Percentiles rank a stretch among this genome's conserved stretches.
phyloP scores from a whole-genome alignment of 1,140 invertebrate species.

The Cardiocondyla obscurior region DNA sequence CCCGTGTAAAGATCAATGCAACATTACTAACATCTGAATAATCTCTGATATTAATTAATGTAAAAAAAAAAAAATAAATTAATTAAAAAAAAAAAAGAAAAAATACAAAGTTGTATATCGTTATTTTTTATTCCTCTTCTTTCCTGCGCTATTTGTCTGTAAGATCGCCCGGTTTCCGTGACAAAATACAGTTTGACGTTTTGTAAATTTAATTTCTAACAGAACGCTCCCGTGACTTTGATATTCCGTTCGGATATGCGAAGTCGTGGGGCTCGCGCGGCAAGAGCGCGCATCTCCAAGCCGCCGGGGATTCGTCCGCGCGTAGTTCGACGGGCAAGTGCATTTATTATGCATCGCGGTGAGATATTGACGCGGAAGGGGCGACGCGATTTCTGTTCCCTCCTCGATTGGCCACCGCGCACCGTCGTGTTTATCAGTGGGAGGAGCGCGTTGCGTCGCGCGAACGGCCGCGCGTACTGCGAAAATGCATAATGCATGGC shows the following conservation, averaged over 20 bases:
- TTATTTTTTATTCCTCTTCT: background rate
- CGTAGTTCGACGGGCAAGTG: conserved; percentile 10
- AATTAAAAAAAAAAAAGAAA: no score
- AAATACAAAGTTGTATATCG: background rate
- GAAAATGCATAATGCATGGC: conserved; percentile 72
- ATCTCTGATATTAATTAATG: no score
- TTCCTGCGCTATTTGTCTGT: background rate
- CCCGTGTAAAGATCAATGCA: background rate
- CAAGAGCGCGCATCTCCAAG: background rate
- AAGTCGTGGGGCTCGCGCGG: background rate
- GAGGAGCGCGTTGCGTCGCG: conserved; percentile 65
- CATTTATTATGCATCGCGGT: conserved; percentile 21
- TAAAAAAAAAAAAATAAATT: no score
- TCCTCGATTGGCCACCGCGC: conserved; percentile 65
- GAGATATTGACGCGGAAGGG: conserved; percentile 57
- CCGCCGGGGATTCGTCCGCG: background rate
- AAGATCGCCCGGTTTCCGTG: background rate
- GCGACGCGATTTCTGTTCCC: conserved; percentile 42
- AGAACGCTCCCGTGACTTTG: background rate
- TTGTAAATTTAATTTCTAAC: background rate
- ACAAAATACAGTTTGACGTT: background rate
- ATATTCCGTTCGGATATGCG: background rate
- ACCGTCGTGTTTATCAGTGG: conserved; percentile 70
- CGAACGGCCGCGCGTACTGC: conserved; percentile 50
- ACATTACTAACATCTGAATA: background rate